phyloP scores from a whole-genome alignment of 2,888 invertebrate species.

The Pegoplata infirma region DNA sequence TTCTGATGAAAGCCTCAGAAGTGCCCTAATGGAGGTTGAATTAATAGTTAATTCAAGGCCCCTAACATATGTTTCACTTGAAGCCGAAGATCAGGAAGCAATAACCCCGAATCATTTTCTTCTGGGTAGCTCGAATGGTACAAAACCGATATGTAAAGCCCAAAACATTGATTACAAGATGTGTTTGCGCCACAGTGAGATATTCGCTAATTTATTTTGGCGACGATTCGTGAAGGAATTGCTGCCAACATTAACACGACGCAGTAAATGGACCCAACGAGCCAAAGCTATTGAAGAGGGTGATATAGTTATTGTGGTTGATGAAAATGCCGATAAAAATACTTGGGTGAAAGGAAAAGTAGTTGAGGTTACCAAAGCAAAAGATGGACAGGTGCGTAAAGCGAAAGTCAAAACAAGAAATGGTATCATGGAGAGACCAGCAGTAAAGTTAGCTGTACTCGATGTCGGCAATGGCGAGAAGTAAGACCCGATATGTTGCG shows the following conservation, averaged over 20 bases:
- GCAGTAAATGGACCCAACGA: background rate
- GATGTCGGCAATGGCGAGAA: background rate
- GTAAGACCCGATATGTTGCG: background rate
- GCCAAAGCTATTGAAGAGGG: background rate
- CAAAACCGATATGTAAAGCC: background rate
- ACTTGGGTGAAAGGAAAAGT: background rate
- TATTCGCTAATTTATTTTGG: slow-evolving; percentile 17
- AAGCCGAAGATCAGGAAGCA: slow-evolving; percentile 8
- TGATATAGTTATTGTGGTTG: background rate
- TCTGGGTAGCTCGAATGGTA: slow-evolving; percentile 24
- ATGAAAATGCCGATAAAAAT: background rate
- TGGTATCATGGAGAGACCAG: background rate
- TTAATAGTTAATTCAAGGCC: slow-evolving; percentile 33
- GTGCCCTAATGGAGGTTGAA: slow-evolving; percentile 50
- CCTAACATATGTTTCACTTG: background rate
- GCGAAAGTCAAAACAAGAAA: background rate
- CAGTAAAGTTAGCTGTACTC: background rate
- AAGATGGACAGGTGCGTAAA: background rate
- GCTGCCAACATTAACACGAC: slow-evolving; percentile 9
- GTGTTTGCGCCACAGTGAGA: slow-evolving; percentile 15
- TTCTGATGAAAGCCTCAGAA: slow-evolving; percentile 51
- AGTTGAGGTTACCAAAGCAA: background rate
- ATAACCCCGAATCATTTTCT: slow-evolving; percentile 36
- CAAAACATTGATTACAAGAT: background rate
- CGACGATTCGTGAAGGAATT: background rate